phyloP scores from a whole-genome alignment of 2,797 vertebrate genomes.

The Pantherophis alleghaniensis region DNA sequence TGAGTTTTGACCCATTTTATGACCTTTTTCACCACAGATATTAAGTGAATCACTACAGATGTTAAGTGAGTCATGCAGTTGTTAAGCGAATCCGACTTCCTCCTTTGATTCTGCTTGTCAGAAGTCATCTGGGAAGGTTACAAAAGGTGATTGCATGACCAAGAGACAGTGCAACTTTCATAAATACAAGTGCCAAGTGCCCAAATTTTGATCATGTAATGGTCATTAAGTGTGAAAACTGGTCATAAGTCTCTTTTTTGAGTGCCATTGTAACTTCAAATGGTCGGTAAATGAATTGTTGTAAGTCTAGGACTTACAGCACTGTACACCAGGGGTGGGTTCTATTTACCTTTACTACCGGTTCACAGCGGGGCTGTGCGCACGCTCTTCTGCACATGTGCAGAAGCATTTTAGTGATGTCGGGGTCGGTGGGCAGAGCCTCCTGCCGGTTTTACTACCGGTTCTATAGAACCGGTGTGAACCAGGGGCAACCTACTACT shows the following conservation, averaged over 20 bases:
- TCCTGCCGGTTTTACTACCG: no score
- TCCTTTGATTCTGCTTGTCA: neutral
- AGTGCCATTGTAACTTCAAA: neutral
- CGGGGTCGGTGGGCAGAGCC: no score
- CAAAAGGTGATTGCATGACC: neutral
- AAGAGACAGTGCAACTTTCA: neutral
- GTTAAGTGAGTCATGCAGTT: neutral
- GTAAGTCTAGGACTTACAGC: neutral
- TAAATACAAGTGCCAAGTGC: neutral
- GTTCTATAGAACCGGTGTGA: no score
- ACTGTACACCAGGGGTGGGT: no score
- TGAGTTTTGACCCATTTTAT: neutral
- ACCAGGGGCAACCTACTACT: no score
- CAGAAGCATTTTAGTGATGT: no score
- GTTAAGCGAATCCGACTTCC: neutral
- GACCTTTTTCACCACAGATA: neutral
- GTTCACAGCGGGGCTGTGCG: no score
- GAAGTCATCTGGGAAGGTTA: neutral
- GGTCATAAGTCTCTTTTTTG: neutral
- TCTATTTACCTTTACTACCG: no score
- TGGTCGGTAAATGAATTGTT: neutral
- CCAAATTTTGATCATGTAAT: neutral
- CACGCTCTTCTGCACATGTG: no score
- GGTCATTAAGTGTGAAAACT: neutral
- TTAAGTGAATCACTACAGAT: neutral